Evolutionary conservation across 2,797 vertebrate genomes (phyloP).

Genomic region (Chelonia mydas): DNA sequence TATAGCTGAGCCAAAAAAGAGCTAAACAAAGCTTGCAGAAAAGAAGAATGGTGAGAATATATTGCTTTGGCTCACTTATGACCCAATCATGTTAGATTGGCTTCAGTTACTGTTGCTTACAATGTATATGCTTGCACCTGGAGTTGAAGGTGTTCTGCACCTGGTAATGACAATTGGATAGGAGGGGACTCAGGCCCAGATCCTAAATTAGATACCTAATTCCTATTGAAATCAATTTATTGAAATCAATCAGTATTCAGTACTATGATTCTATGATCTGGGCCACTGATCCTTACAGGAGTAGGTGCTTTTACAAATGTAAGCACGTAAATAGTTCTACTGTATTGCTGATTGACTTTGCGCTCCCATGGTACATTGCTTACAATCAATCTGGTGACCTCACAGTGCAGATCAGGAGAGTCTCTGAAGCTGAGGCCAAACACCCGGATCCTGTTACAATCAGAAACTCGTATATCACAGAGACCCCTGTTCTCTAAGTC

Average conservation of each 20-base stretch:
- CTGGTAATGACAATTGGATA: not conserved
- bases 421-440: conserved; percentile 79
- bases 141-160: not conserved
- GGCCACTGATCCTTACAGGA: not conserved
- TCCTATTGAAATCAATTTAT: not conserved
- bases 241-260: no score
- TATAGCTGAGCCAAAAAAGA: conserved; percentile 53
- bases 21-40: conserved; percentile 47
- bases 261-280: not conserved
- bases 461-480: conserved; percentile 74
- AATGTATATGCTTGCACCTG: not conserved
- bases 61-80: conserved; percentile 28
- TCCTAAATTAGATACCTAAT: not conserved
- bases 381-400: conserved; percentile 81
- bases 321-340: not conserved
- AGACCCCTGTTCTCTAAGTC: conserved; percentile 81
- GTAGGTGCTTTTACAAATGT: not conserved
- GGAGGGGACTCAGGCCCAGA: rapidly evolving
- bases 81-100: not conserved
- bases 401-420: conserved; percentile 78
- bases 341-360: not conserved
- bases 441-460: conserved; percentile 77
- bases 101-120: rapidly evolving
- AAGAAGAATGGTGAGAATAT: conserved; percentile 15
- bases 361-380: not conserved